phyloP scores from a whole-genome alignment of 2,888 invertebrate genomes.

The Pantelozetes paolii region DNA sequence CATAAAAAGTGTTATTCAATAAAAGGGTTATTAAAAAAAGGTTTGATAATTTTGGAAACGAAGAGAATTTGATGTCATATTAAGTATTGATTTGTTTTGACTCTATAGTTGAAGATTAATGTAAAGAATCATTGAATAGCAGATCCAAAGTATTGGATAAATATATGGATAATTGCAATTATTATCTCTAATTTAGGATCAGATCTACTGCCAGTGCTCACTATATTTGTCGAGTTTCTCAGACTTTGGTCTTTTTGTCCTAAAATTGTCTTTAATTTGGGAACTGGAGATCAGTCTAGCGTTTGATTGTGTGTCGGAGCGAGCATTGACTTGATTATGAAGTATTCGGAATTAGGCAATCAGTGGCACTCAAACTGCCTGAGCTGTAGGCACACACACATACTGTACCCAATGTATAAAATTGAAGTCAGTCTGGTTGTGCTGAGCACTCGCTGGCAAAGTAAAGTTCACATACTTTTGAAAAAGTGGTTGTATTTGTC shows the following conservation, averaged over 20 bases:
- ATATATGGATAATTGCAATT: conserved; percentile 4
- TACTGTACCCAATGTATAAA: too few relatives aligned
- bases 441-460: too few relatives aligned
- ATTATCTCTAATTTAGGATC: not conserved
- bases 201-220: not conserved
- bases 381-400: not conserved
- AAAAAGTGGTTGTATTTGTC: conserved; percentile 30
- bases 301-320: conserved; percentile 36
- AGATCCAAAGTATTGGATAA: not conserved
- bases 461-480: not conserved
- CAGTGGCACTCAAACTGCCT: conserved; percentile 13
- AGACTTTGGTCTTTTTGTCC: not conserved
- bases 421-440: too few relatives aligned
- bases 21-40: too few relatives aligned
- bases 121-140: not conserved
- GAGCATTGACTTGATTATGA: conserved; percentile 30
- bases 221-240: not conserved
- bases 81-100: not conserved
- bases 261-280: conserved; percentile 30
- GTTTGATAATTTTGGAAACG: too few relatives aligned
- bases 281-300: conserved; percentile 30
- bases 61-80: not conserved
- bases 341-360: conserved; percentile 34
- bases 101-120: not conserved
- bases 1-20: too few relatives aligned